A percentile compares a stretch with the other conserved stretches of the same genome.
These are phyloP conservation scores for Porites lobata DNA, from an alignment of 92 coral and sea anemone species.

Conservation along the genomic window DNA sequence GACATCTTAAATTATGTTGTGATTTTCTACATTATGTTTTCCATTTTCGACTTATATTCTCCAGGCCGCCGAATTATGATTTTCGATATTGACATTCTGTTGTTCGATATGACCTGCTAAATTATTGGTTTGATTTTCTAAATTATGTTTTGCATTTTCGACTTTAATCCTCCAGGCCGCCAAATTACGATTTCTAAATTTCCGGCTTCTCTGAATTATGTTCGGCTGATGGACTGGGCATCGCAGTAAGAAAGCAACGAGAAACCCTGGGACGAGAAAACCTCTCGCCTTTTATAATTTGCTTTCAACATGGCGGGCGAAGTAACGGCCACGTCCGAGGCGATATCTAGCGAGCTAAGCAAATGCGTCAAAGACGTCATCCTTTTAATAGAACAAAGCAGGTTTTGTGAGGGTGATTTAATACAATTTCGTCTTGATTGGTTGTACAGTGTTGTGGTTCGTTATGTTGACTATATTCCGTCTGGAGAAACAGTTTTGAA, in stretches of 20 bases:
- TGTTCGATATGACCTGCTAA: background rate
- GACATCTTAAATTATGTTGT: background rate
- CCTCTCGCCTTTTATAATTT: no score
- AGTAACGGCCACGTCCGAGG: background rate
- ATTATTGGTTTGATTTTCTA: background rate
- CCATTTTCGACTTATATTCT: background rate
- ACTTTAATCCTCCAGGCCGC: background rate
- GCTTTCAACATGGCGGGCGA: background rate
- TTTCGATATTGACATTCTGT: no score
- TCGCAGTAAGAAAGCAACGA: background rate
- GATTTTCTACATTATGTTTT: background rate
- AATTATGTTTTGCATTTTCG: background rate
- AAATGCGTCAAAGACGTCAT: slow-evolving; percentile 32
- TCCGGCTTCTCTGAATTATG: no score
- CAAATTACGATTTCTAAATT: no score
- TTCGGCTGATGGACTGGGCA: no score
- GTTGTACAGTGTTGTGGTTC: slow-evolving; percentile 39
- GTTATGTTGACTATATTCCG: slow-evolving; percentile 37
- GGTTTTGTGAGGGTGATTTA: slow-evolving; percentile 43
- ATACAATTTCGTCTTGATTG: slow-evolving; percentile 51
- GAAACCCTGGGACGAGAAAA: no score
- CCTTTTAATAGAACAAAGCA: slow-evolving; percentile 47
- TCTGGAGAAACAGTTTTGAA: slow-evolving; percentile 42
- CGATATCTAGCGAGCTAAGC: slow-evolving; percentile 11
- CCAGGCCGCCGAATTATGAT: background rate